These are phyloP conservation scores for Chloroceryle aenea DNA, from an alignment of 2,113 vertebrate genomes.

Conservation along the genomic window DNA sequence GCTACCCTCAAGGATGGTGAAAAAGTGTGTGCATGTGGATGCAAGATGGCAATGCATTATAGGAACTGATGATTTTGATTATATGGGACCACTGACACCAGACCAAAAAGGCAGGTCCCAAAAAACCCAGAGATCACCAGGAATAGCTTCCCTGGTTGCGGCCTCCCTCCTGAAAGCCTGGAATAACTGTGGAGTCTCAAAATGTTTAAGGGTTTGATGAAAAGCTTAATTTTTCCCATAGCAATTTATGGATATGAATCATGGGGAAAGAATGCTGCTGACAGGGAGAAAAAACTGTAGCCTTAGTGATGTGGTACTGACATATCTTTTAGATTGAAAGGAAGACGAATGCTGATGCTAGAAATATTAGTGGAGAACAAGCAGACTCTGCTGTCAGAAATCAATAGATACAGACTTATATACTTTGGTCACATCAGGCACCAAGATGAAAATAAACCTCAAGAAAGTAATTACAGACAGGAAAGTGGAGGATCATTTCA, in stretches of 20 bases:
- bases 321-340: slow-evolving; percentile 47
- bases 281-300: slow-evolving; percentile 32
- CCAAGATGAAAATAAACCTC: slow-evolving; percentile 48
- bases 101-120: neutral
- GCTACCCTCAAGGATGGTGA: neutral
- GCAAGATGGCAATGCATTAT: neutral
- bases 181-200: neutral
- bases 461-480: slow-evolving; percentile 2
- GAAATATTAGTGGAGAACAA: slow-evolving; percentile 60
- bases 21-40: neutral
- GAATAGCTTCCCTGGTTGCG: neutral
- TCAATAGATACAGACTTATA: slow-evolving; percentile 55
- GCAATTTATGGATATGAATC: slow-evolving; percentile 46
- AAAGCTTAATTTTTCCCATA: slow-evolving; percentile 52
- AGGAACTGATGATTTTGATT: neutral
- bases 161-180: neutral
- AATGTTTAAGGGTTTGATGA: slow-evolving; percentile 36
- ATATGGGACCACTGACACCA: neutral
- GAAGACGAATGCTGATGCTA: slow-evolving; percentile 60
- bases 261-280: slow-evolving; percentile 54
- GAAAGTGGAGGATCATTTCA: neutral
- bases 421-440: slow-evolving; percentile 44
- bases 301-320: slow-evolving; percentile 39
- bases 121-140: neutral
- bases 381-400: slow-evolving; percentile 60